Evolutionary conservation across 2,888 invertebrate species (phyloP), one percentile per base, ranked within the genome.

Genomic region (Spialia ferax): DNA sequence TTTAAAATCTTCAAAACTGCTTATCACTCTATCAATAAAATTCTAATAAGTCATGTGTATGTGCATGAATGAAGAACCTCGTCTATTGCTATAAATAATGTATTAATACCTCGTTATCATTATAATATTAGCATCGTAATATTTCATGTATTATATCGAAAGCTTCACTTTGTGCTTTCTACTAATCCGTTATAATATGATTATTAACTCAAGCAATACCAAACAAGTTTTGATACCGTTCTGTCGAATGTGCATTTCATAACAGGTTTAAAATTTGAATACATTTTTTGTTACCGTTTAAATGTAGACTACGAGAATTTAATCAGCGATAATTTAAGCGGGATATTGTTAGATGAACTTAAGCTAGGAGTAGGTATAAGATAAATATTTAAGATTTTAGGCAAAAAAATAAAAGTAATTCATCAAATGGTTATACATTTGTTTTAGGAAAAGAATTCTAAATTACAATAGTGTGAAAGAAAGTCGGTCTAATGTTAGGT

Each of bases 161-260:
- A 59, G 59, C 59, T 45, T 18, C 45, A 60, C 23, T 26, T 60
- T 26, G 26, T 29, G 20, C 60, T 60, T 61, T 61, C 61, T 61
- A 61, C 29, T 61, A 26, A 61, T 35, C 61, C 61, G 61, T 50
- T 61, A 61, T 35, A 22, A 15, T 42, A 15, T 15, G 15, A 15
- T 7, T 15, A 15, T 42, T 62, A 52, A n/a, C 48, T 29, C 48
- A 50, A 50, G 61, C 48, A 32, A 5, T 11, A 22, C 35, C 20
- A 35, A 32, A 52, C 61, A n/a, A 62, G 50, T 52, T 62, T 22
- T 32, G 22, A 50, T 20, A 5, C 35, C n/a, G 35, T 8, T 62
- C 20, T 52, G 22, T 35, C 48, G 52, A 48, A 20, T 48, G 22
- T 22, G 3, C 32, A n/a, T 61, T 18, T 61, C 13, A 52, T 35